Evolutionary conservation across 2,113 vertebrate genomes (phyloP).

Genomic region (Eclectus roratus): DNA sequence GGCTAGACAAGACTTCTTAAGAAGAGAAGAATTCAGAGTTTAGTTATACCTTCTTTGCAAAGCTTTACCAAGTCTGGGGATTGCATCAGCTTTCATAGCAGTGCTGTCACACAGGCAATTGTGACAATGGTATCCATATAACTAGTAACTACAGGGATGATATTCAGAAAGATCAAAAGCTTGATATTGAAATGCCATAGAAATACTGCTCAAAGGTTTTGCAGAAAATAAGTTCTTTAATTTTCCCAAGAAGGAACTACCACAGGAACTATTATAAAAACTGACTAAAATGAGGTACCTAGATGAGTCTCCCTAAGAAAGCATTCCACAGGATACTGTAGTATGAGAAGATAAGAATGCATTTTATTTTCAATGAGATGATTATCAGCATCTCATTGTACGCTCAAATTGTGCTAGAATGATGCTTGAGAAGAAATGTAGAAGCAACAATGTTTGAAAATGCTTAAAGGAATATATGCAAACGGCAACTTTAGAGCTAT

Average conservation of each 20-base stretch:
- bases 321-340: background rate
- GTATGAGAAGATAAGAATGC: fast-evolving
- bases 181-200: background rate
- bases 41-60: background rate
- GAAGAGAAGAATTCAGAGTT: background rate
- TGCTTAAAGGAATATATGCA: background rate
- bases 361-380: background rate
- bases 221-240: background rate
- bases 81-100: background rate
- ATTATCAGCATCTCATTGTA: background rate
- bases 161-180: background rate
- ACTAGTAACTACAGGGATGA: background rate
- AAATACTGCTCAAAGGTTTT: background rate
- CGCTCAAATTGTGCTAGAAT: background rate
- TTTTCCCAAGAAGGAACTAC: background rate
- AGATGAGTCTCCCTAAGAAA: background rate
- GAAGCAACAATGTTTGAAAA: background rate
- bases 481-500: background rate
- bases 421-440: background rate
- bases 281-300: background rate
- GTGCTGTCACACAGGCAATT: background rate
- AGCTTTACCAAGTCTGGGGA: background rate
- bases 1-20: background rate
- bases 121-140: background rate
- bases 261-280: background rate